A percentile compares a stretch with the other conserved stretches of the same genome.
These are phyloP conservation scores for Gavialis gangeticus DNA, from an alignment of 2,113 vertebrate genomes.

Conservation along the genomic window DNA sequence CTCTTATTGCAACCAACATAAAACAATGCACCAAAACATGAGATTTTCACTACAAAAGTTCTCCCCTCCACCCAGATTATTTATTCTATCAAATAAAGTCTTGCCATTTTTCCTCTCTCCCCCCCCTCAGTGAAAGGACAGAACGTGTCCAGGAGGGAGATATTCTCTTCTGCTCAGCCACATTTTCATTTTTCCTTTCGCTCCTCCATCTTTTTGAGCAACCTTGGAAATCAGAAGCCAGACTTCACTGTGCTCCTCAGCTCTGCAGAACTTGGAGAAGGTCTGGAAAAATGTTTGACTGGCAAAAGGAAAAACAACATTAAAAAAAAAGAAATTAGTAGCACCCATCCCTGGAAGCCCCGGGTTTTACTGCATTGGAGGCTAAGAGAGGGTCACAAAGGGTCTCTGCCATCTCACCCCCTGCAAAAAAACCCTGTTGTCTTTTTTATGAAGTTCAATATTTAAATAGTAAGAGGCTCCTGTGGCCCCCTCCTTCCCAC, in stretches of 20 bases:
- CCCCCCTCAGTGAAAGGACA: too few species aligned
- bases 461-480: not conserved
- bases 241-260: too few species aligned
- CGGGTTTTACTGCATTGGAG: not conserved
- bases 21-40: not conserved
- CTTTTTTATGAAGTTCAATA: not conserved
- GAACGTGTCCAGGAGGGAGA: too few species aligned
- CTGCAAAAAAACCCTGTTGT: not conserved
- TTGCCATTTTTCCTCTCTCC: not conserved
- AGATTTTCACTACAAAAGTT: rapidly evolving
- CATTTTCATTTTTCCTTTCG: not conserved
- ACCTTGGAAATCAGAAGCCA: too few species aligned
- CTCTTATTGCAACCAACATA: not conserved
- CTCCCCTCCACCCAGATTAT: not conserved
- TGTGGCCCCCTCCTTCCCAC: not conserved
- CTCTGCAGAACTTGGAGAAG: not conserved
- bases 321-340: too few species aligned
- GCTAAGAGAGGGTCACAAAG: not conserved
- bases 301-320: not conserved
- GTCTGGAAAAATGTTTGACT: not conserved
- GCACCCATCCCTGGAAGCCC: not conserved
- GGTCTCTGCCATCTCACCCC: not conserved
- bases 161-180: not conserved
- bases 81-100: not conserved
- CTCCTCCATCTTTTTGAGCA: not conserved